A percentile compares a stretch with the other conserved stretches of the same genome.
These are phyloP conservation scores for Eristalinus aeneus DNA, from an alignment of 2,888 invertebrate genomes.

Conservation along the genomic window DNA sequence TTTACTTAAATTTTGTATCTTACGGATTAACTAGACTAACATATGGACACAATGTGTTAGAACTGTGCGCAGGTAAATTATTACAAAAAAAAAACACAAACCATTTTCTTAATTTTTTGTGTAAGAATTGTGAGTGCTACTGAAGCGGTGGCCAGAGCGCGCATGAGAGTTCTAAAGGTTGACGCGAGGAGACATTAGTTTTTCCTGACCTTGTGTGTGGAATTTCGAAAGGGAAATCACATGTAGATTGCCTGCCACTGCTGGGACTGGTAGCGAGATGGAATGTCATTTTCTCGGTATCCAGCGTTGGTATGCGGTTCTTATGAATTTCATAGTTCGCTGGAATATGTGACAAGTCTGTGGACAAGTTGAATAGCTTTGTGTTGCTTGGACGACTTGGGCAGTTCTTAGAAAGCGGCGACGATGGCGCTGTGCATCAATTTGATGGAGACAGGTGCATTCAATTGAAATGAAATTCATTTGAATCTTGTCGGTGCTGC, in stretches of 20 bases:
- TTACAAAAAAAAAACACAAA: not conserved
- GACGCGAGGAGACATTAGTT: not conserved
- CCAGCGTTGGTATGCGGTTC: not conserved
- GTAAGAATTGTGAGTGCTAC: not conserved
- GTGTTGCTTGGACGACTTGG: not conserved
- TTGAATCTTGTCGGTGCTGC: not conserved
- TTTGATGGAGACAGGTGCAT: not conserved
- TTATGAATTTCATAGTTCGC: not conserved
- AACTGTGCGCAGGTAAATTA: constrained; percentile 67
- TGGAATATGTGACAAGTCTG: not conserved
- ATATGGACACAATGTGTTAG: constrained; percentile 70
- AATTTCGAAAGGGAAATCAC: constrained; percentile 31
- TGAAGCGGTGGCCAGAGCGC: not conserved
- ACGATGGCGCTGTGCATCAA: not conserved
- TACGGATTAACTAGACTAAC: constrained; percentile 66
- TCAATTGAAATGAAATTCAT: not conserved
- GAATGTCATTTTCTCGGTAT: not conserved
- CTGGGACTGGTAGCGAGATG: not conserved
- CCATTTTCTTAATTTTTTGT: not conserved
- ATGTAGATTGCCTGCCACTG: not conserved
- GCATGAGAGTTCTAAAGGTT: not conserved
- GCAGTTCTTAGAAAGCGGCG: not conserved
- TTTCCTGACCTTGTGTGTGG: constrained; percentile 37
- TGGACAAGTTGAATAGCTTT: not conserved
- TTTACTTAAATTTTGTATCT: constrained; percentile 45